Evolutionary conservation across 2,888 invertebrate genomes (phyloP).

Genomic region (Ophion slaviceki): DNA sequence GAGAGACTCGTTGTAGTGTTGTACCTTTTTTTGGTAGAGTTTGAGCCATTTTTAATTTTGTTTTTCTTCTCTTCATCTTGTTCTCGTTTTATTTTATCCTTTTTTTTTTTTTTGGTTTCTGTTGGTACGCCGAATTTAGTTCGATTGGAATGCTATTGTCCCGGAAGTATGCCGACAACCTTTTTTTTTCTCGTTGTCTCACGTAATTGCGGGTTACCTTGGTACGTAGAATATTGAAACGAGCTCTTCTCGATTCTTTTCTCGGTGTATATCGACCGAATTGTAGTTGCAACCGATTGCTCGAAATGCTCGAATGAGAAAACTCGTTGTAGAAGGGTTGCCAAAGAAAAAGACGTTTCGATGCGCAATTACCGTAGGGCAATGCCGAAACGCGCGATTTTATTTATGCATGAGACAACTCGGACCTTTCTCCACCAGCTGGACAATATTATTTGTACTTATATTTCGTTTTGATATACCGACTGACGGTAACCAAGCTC

Average conservation of each 20-base stretch:
- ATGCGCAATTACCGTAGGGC: background rate
- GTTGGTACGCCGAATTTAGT: constrained; percentile 72
- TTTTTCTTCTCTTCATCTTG: constrained; percentile 48
- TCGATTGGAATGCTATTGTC: constrained; percentile 75
- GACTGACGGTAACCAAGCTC: background rate
- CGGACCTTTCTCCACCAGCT: background rate
- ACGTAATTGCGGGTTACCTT: background rate
- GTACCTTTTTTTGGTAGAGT: constrained; percentile 76
- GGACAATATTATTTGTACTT: background rate
- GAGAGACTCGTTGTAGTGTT: constrained; percentile 82
- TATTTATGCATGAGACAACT: background rate
- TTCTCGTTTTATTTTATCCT: constrained; percentile 47
- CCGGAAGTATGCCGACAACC: constrained; percentile 14
- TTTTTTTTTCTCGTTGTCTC: background rate
- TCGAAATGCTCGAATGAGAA: background rate
- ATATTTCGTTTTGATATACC: background rate
- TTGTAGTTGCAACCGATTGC: background rate
- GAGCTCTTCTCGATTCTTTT: constrained; percentile 11
- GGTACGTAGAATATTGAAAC: constrained; percentile 22
- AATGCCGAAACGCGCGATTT: background rate
- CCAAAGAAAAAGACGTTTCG: background rate
- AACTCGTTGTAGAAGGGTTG: background rate
- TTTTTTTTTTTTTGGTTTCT: constrained; percentile 52
- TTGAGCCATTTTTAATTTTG: constrained; percentile 49
- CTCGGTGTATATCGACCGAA: background rate